These are phyloP conservation scores for Litoditis marina DNA, from an alignment of 2,888 invertebrate species.

Conservation along the genomic window DNA sequence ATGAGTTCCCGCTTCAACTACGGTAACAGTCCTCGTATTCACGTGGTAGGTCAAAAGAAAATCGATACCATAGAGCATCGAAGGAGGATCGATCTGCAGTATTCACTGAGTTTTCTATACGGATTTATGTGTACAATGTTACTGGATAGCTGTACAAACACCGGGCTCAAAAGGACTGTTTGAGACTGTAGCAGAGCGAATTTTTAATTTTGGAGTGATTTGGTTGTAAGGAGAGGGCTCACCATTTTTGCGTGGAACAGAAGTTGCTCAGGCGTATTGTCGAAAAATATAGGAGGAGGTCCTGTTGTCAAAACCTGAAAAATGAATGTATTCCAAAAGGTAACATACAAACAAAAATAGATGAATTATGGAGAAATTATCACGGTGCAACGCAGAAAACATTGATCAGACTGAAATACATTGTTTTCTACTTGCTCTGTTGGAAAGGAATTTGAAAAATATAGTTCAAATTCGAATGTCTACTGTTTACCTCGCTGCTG, in stretches of 20 bases:
- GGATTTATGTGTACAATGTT: too few relatives aligned
- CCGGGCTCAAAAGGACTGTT: too few relatives aligned
- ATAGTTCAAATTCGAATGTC: too few relatives aligned
- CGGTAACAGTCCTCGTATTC: conserved; percentile 28
- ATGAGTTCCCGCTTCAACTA: conserved; percentile 25
- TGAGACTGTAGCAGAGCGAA: too few relatives aligned
- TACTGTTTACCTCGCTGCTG: conserved; percentile 33
- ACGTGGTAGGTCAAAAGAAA: conserved; percentile 38
- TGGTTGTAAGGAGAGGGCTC: not conserved
- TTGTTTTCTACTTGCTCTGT: not conserved
- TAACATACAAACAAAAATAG: too few relatives aligned
- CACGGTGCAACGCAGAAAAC: too few relatives aligned
- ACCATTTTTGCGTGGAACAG: conserved; percentile 11
- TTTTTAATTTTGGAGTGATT: too few relatives aligned
- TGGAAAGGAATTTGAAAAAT: not conserved
- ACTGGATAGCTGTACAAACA: too few relatives aligned
- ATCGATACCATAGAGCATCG: conserved; percentile 22
- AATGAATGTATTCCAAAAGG: too few relatives aligned
- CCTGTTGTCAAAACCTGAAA: conserved; percentile 15
- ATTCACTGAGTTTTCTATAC: not conserved
- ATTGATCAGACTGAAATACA: not conserved
- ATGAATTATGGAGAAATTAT: too few relatives aligned
- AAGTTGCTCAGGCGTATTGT: conserved; percentile 5
- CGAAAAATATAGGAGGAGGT: conserved; percentile 18
- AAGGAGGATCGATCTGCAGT: conserved; percentile 35